phyloP scores from a whole-genome alignment of 2,113 vertebrate species.

The Microcebus jonahi region DNA sequence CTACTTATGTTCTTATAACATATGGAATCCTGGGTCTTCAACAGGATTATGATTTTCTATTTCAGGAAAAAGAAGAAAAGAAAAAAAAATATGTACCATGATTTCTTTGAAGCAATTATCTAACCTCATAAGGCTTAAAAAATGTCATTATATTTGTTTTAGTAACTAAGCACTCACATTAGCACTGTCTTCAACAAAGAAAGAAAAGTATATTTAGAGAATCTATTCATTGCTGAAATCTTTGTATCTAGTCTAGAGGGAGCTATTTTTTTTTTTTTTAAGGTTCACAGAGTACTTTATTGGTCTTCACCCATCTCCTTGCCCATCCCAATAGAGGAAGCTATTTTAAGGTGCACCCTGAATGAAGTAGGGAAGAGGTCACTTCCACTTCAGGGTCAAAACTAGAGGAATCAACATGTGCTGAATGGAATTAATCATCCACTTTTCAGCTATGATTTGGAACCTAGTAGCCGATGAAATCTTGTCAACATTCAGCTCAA shows the following conservation, averaged over 20 bases:
- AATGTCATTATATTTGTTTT: conserved; percentile 51
- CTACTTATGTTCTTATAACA: background rate
- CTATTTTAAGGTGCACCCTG: background rate
- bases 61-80: conserved; percentile 24
- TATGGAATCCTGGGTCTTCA: conserved; percentile 5
- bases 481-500: background rate
- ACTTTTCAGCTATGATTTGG: background rate
- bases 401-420: background rate
- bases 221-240: background rate
- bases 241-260: background rate
- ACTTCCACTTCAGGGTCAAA: conserved; percentile 9
- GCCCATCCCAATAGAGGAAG: background rate
- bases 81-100: background rate
- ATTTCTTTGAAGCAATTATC: conserved; percentile 54
- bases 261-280: background rate
- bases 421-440: background rate
- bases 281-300: too few relatives aligned
- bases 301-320: too few relatives aligned
- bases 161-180: conserved; percentile 36
- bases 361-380: conserved; percentile 3
- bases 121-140: conserved; percentile 17
- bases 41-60: conserved; percentile 2
- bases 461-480: background rate
- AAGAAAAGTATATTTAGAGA: background rate
- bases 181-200: conserved; percentile 36